Conservation (phyloP, 2,113 vertebrate genomes). For the Neopipo cinnamomea region DNA sequence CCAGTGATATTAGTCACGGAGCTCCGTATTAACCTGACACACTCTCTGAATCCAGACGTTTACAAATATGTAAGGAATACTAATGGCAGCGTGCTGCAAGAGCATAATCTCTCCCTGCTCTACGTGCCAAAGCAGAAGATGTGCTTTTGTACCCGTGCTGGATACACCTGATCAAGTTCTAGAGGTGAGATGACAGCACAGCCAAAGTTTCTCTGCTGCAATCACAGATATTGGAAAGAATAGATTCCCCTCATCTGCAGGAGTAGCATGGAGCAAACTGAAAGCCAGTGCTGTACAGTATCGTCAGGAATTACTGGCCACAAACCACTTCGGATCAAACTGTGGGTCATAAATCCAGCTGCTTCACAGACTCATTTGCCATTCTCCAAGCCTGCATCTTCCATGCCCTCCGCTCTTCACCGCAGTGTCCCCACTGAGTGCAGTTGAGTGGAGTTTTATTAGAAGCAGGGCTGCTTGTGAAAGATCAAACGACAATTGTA, state of each 20-base stretch:
- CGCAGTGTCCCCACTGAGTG: not conserved
- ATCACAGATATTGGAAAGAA: not conserved
- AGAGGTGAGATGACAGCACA: not conserved
- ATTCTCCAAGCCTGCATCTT: slow-evolving; percentile 7
- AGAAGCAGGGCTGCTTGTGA: slow-evolving; percentile 46
- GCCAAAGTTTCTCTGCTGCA: not conserved
- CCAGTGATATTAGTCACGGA: not conserved
- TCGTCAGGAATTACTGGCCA: slow-evolving; percentile 9
- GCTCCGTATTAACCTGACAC: not conserved
- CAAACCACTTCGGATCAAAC: slow-evolving; percentile 35
- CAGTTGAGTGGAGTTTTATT: slow-evolving; percentile 45
- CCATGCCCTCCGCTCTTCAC: slow-evolving; percentile 19
- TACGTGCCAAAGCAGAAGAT: not conserved
- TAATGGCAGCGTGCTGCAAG: not conserved
- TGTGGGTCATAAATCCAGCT: slow-evolving; percentile 28
- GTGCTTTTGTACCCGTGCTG: not conserved
- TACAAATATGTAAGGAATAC: not conserved
- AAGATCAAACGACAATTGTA: slow-evolving; percentile 52
- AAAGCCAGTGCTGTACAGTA: not conserved
- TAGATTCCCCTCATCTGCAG: not conserved
- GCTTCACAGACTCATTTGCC: slow-evolving; percentile 48
- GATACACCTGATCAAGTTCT: not conserved
- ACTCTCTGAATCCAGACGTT: not conserved
- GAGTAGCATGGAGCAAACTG: not conserved
- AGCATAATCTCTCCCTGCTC: not conserved